phyloP scores from a whole-genome alignment of 2,888 invertebrate species.

The Dorcus hopei region DNA sequence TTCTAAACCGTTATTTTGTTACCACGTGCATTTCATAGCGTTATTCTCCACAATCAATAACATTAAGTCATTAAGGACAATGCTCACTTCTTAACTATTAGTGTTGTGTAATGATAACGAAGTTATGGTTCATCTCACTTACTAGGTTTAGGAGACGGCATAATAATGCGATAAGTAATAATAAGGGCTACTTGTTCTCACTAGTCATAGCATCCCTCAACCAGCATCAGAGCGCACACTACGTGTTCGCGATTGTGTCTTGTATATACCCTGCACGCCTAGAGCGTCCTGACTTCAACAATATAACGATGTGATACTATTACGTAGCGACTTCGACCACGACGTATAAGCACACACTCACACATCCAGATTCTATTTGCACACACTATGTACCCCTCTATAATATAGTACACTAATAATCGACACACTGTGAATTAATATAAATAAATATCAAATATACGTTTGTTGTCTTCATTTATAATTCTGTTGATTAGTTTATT shows the following conservation, averaged over 20 bases:
- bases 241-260: slow-evolving; percentile 15
- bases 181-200: slow-evolving; percentile 37
- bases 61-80: slow-evolving; percentile 26
- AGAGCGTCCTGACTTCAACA: slow-evolving; percentile 30
- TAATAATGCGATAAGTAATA: slow-evolving; percentile 30
- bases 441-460: slow-evolving; percentile 47
- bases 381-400: slow-evolving; percentile 45
- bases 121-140: slow-evolving; percentile 41
- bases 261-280: not conserved
- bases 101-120: slow-evolving; percentile 44
- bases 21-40: slow-evolving; percentile 38
- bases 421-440: slow-evolving; percentile 49
- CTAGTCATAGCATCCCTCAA: slow-evolving; percentile 25
- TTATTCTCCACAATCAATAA: slow-evolving; percentile 36
- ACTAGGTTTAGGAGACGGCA: slow-evolving; percentile 35
- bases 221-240: slow-evolving; percentile 12
- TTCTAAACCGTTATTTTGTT: slow-evolving; percentile 36
- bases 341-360: slow-evolving; percentile 34
- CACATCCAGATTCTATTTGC: slow-evolving; percentile 41
- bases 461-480: slow-evolving; percentile 41
- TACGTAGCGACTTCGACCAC: slow-evolving; percentile 41
- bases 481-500: slow-evolving; percentile 5
- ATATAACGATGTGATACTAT: slow-evolving; percentile 45
- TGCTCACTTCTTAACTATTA: slow-evolving; percentile 45
- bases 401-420: slow-evolving; percentile 47